These are phyloP conservation scores for Tetramorium parvispinum DNA, from an alignment of 1,140 invertebrate species.

Conservation along the genomic window DNA sequence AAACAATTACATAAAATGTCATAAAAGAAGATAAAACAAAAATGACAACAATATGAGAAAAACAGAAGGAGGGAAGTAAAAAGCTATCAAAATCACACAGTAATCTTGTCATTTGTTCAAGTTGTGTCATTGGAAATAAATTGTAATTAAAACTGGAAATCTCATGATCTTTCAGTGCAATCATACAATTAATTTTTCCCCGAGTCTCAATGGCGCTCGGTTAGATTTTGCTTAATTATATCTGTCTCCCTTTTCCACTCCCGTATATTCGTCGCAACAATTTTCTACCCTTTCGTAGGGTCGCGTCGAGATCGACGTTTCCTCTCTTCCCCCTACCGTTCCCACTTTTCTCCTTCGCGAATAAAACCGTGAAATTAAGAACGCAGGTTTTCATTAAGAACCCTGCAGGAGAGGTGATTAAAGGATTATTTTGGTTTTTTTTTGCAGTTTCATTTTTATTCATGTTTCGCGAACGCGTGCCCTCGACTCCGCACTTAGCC, in stretches of 20 bases:
- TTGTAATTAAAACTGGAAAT: slow-evolving; percentile 74
- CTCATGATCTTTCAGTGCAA: slow-evolving; percentile 54
- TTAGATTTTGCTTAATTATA: slow-evolving; percentile 75
- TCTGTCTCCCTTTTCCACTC: not conserved
- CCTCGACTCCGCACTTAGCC: not conserved
- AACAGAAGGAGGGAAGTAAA: not conserved
- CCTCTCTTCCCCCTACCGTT: not conserved
- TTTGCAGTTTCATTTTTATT: slow-evolving; percentile 68
- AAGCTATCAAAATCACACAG: not conserved
- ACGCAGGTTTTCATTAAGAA: slow-evolving; percentile 70
- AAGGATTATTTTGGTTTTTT: slow-evolving; percentile 59
- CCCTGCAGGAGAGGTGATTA: slow-evolving; percentile 53
- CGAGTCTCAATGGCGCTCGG: slow-evolving; percentile 50
- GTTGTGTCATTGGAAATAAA: slow-evolving; percentile 31
- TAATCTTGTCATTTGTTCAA: slow-evolving; percentile 39
- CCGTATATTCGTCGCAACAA: not conserved
- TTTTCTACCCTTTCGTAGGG: slow-evolving; percentile 35
- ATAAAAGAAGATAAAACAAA: too few relatives aligned
- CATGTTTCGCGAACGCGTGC: slow-evolving; percentile 24
- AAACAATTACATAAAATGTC: too few relatives aligned
- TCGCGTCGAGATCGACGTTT: slow-evolving; percentile 34
- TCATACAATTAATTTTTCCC: slow-evolving; percentile 72
- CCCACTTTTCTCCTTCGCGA: not conserved
- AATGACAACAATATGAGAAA: not conserved
- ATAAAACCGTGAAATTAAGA: slow-evolving; percentile 66